These are phyloP conservation scores for Ephydatia muelleri DNA, from an alignment of 37 sponge, comb jelly and placozoan genomes.

Conservation along the genomic window DNA sequence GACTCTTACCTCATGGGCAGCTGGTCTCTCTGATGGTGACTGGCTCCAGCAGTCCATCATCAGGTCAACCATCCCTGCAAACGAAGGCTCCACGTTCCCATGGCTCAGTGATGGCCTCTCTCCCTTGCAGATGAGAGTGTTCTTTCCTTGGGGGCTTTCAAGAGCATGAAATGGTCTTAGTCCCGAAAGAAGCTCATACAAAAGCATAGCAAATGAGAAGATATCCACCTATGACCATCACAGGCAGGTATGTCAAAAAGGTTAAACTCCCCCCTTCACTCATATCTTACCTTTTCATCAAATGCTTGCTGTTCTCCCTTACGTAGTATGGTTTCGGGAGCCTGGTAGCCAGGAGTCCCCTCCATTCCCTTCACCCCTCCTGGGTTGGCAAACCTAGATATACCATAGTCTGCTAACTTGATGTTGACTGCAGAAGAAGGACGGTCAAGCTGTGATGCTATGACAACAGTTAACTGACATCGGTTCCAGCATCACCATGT, in stretches of 20 bases:
- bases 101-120: conserved; percentile 71
- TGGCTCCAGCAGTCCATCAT: conserved; percentile 92
- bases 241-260: too few relatives aligned
- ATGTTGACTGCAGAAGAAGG: conserved; percentile 72
- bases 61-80: conserved; percentile 79
- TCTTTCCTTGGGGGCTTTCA: conserved; percentile 66
- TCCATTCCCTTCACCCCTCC: conserved; percentile 90
- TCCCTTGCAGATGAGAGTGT: conserved; percentile 62
- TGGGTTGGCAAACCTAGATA: conserved; percentile 88
- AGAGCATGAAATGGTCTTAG: conserved; percentile 78
- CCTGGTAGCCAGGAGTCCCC: conserved; percentile 92
- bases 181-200: conserved; percentile 91
- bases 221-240: conserved; percentile 93
- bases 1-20: conserved; percentile 79
- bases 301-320: conserved; percentile 82
- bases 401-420: conserved; percentile 94
- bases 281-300: conserved; percentile 87
- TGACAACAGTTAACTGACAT: too few relatives aligned
- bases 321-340: conserved; percentile 86
- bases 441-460: too few relatives aligned
- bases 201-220: conserved; percentile 93
- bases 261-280: neutral
- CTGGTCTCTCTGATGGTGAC: conserved; percentile 68
- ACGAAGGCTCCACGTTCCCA: conserved; percentile 69
- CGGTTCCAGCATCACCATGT: too few relatives aligned